A percentile compares a stretch with the other conserved stretches of the same genome.
These are phyloP conservation scores for Melanostoma mellinum DNA, from an alignment of 2,888 invertebrate genomes.

Conservation along the genomic window DNA sequence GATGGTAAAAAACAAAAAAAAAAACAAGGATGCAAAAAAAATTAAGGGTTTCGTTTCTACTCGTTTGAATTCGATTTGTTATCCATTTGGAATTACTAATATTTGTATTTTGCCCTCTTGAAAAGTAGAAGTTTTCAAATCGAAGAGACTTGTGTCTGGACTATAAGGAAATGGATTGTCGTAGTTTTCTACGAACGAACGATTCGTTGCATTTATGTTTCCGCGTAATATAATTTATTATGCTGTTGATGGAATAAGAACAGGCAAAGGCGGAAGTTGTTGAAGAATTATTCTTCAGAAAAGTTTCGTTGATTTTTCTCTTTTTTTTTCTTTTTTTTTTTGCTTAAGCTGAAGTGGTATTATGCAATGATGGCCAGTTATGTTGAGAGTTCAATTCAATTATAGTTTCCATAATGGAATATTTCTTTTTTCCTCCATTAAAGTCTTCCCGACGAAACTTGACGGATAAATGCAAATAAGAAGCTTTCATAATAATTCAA, in stretches of 20 bases:
- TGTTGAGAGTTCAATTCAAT: slow-evolving; percentile 59
- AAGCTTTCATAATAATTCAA: slow-evolving; percentile 10
- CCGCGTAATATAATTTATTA: slow-evolving; percentile 68
- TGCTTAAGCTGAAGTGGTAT: slow-evolving; percentile 23
- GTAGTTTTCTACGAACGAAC: slow-evolving; percentile 10
- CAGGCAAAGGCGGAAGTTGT: slow-evolving; percentile 7
- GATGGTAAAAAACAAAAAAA: slow-evolving; percentile 1
- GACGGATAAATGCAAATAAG: slow-evolving; percentile 21
- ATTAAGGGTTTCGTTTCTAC: slow-evolving; percentile 56
- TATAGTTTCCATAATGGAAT: slow-evolving; percentile 47
- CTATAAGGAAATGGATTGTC: slow-evolving; percentile 30
- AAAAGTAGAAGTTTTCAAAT: slow-evolving; percentile 57
- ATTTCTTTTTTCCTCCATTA: slow-evolving; percentile 6
- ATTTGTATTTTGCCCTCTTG: slow-evolving; percentile 62
- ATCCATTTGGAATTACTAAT: slow-evolving; percentile 73
- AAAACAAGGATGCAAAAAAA: slow-evolving; percentile 26
- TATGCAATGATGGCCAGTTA: slow-evolving; percentile 45
- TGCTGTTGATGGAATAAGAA: slow-evolving; percentile 15
- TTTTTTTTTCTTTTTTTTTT: background rate
- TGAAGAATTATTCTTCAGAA: slow-evolving; percentile 47
- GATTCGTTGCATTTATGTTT: slow-evolving; percentile 45
- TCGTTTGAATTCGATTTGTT: slow-evolving; percentile 72
- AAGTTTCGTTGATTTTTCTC: slow-evolving; percentile 40
- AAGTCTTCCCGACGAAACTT: background rate
- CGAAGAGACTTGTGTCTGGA: slow-evolving; percentile 6